Base-by-base conservation (phyloP, 2,113 vertebrate species). In the Centropristis striata region DNA sequence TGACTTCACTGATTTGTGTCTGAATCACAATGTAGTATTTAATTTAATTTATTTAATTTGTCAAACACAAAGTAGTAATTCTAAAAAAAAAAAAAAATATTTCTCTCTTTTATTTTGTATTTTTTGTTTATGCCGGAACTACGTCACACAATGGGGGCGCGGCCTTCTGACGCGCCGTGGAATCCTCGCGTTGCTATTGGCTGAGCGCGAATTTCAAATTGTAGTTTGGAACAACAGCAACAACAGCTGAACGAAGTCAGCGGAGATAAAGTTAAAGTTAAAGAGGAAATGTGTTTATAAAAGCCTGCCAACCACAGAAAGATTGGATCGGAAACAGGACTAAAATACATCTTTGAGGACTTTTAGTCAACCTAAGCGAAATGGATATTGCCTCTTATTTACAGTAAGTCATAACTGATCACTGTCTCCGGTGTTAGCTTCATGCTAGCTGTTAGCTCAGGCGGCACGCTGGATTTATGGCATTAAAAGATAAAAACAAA, bases 361-460 rank as follows among this genome's bases (percentile, higher is more conserved):
- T 14, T 5, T 16, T 44, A 16, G 14, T 16, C 1, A 36, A 16
- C 0, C 18, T 0, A 13, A 11, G 0, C 3, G 14, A 50, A 20
- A 94, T 94, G 93, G 92, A 94, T 57, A 27, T 91, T 11, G 12
- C 49, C 1, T 1, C 63, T 21, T 87, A 83, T 78, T 85, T 93
- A 87, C 87, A 90, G 94, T 94, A 88, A 91, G 91, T 91, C 18
- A 25, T 2, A 4, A 0, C 0, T 5, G n/a, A n/a, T 37, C 27
- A 57, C 25, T 18, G 4, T 27, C 27, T 13, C 3, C 3, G n/a
- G 2, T 1, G 65, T 49, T 84, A 66, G 71, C 71, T 44, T 15
- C 0, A 6, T 27, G 47, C 41, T 75, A 79, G 23, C 49, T 7
- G 32, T n/a, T 80, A 82, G 50, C 73, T 42, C 57, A 6, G 64